Base-by-base conservation (phyloP, 2,888 invertebrate genomes). In the Urechis unicinctus region DNA sequence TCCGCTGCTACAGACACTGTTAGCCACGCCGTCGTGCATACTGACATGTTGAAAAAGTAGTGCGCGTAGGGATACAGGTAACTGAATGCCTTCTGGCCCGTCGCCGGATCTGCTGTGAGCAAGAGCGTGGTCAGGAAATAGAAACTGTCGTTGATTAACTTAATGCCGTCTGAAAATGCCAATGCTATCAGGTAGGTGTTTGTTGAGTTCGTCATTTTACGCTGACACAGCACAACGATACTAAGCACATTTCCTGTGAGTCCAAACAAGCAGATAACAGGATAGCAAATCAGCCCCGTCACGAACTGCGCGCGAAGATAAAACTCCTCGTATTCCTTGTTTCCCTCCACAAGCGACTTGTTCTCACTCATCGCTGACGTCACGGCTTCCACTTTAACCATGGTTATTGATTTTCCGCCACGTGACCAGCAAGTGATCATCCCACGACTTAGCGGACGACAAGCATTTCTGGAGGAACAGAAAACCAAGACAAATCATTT, bases 41-140 rank as follows among this genome's bases (percentile, higher is more conserved):
- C 61, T 2, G 65, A 60, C 60, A 61, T 56, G 52, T 65, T 65
- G 50, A 66, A 63, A 13, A 66, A 51, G 56, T 60, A 66, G 55
- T 66, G 66, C 17, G 64, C 61, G 55, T 66, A 66, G 3, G 64
- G 64, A 55, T 64, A 64, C 53, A 64, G 29, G 42, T 61, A 63
- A 2, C 52, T 58, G 25, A 50, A 56, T 22, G 59, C 59, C 22
- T 36, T 50, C 4, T 58, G 17, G 0, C 61, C 62, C 5, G 30
- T 21, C 2, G 31, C 51, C 1, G 57, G 53, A 44, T 63, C 43
- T 22, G 55, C 43, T 45, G 61, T 47, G 17, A 59, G 43, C n/a
- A 62, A 36, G 22, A 66, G 52, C 17, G 56, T 60, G 4, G 56
- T 58, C 5, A 66, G 30, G 44, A 66, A 66, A 44, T 66, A 66